A percentile compares a stretch with the other conserved stretches of the same genome.
phyloP scores from a whole-genome alignment of 2,888 invertebrate species.

The Drosophila glabriapex region DNA sequence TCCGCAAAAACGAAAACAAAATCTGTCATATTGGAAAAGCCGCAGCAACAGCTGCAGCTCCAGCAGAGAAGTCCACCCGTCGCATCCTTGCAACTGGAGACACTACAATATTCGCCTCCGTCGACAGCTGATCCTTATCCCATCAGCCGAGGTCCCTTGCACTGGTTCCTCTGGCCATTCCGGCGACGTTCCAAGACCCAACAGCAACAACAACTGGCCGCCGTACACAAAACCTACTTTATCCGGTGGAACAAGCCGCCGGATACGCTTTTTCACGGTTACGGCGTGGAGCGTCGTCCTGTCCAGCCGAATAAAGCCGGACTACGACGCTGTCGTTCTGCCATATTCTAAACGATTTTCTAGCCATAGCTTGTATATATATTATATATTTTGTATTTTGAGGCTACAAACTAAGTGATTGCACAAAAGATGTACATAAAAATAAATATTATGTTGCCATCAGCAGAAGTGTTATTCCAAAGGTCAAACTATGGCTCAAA shows the following conservation, averaged over 20 bases:
- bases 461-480: neutral
- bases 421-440: neutral
- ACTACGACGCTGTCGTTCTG: constrained; percentile 80
- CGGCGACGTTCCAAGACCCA: constrained; percentile 47
- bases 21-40: constrained; percentile 41
- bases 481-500: neutral
- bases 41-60: neutral
- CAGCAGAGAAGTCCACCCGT: neutral
- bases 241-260: constrained; percentile 83
- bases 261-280: constrained; percentile 69
- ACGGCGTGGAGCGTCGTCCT: constrained; percentile 46
- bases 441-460: neutral
- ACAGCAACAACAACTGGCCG: constrained; percentile 64
- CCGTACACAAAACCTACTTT: constrained; percentile 83
- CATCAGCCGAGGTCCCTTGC: constrained; percentile 51
- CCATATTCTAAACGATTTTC: constrained; percentile 64
- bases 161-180: constrained; percentile 78
- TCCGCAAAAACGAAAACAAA: neutral
- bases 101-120: constrained; percentile 30
- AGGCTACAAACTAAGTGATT: neutral
- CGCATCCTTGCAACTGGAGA: constrained; percentile 41
- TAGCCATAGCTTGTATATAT: constrained; percentile 10
- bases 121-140: neutral
- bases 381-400: constrained; percentile 45
- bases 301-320: constrained; percentile 21